Conservation (phyloP, 1,140 invertebrate genomes). For the Trichoplusia ni region DNA sequence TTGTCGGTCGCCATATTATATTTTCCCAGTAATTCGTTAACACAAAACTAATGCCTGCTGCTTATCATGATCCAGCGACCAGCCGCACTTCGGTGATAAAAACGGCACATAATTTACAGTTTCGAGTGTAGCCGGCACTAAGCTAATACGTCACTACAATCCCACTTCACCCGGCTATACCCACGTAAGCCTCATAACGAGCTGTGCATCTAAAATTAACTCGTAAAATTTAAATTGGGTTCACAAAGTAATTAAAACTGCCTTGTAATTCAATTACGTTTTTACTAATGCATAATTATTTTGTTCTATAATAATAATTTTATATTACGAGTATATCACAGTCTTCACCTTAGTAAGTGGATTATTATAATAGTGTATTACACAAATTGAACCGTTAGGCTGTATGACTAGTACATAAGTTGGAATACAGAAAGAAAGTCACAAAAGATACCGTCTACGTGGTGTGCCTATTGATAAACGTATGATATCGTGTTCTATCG, state of each 20-base stretch:
- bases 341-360: conserved; percentile 78
- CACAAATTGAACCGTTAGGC: conserved; percentile 36
- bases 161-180: background rate
- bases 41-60: too few relatives aligned
- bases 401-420: background rate
- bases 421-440: background rate
- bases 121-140: too few relatives aligned
- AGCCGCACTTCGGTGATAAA: background rate
- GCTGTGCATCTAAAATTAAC: conserved; percentile 14
- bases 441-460: background rate
- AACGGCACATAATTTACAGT: too few relatives aligned
- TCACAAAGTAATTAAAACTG: conserved; percentile 51
- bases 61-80: too few relatives aligned
- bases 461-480: conserved; percentile 8
- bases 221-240: conserved; percentile 15
- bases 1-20: too few relatives aligned
- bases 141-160: background rate
- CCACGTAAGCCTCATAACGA: conserved; percentile 8
- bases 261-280: conserved; percentile 54
- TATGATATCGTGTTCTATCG: conserved; percentile 15
- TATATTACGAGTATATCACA: conserved; percentile 78
- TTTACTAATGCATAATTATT: conserved; percentile 68
- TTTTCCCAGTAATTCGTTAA: too few relatives aligned
- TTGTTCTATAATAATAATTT: conserved; percentile 63
- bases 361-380: conserved; percentile 42